phyloP scores from a whole-genome alignment of 2,888 invertebrate species.

The Apamea monoglypha region DNA sequence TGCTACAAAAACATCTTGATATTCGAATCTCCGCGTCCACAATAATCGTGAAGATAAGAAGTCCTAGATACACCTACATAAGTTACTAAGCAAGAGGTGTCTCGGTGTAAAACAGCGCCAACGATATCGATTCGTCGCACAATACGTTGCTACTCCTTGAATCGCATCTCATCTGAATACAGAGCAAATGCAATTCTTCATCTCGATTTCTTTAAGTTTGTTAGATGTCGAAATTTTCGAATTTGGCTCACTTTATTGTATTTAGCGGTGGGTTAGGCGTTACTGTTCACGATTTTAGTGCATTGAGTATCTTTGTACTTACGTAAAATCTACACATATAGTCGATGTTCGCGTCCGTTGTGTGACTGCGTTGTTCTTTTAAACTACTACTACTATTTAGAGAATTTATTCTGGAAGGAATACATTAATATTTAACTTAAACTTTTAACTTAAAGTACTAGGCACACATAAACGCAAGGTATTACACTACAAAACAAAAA shows the following conservation, averaged over 20 bases:
- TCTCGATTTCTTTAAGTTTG: constrained; percentile 22
- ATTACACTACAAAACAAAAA: background rate
- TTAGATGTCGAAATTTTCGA: background rate
- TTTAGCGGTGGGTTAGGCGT: background rate
- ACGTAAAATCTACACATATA: background rate
- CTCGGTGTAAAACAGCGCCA: constrained; percentile 55
- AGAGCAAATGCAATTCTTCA: constrained; percentile 41
- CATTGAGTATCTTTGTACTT: background rate
- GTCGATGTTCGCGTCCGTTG: background rate
- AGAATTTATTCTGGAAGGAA: background rate
- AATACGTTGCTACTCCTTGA: constrained; percentile 58
- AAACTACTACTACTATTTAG: background rate
- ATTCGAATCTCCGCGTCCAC: background rate
- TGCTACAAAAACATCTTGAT: background rate
- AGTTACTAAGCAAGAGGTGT: constrained; percentile 43
- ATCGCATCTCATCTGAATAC: constrained; percentile 51
- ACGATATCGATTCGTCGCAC: constrained; percentile 58
- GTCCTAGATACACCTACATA: constrained; percentile 12
- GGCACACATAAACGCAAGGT: background rate
- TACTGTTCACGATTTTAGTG: background rate
- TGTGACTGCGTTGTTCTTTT: background rate
- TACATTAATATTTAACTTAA: background rate
- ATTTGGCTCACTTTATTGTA: background rate
- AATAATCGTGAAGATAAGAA: constrained; percentile 19
- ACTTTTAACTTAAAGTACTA: background rate